These are phyloP conservation scores for Crenuchus spilurus DNA, from an alignment of 2,797 vertebrate genomes.

Conservation along the genomic window DNA sequence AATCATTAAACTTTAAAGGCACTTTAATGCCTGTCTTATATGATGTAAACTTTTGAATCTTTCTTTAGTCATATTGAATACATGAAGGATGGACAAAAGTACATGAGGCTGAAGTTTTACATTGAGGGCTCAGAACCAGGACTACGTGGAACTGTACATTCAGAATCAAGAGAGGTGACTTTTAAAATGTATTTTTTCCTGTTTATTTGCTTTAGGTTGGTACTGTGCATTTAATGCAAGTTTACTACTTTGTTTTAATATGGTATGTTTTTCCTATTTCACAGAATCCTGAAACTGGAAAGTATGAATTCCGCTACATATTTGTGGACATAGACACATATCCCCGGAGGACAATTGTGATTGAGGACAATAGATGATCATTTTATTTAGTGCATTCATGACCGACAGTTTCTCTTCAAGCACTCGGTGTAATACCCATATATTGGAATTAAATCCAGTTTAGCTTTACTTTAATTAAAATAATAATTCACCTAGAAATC, in stretches of 20 bases:
- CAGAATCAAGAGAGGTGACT: conserved; percentile 88
- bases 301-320: conserved; percentile 89
- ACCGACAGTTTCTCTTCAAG: background rate
- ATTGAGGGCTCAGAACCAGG: conserved; percentile 91
- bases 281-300: conserved; percentile 87
- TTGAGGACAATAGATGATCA: conserved; percentile 89
- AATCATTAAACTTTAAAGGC: no score
- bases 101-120: conserved; percentile 92
- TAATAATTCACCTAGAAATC: no score
- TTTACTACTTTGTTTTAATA: background rate
- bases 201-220: no score
- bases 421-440: background rate
- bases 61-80: conserved; percentile 85
- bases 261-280: conserved; percentile 39
- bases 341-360: conserved; percentile 86
- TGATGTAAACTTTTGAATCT: conserved; percentile 1
- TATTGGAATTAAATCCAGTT: background rate
- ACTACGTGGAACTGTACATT: conserved; percentile 87
- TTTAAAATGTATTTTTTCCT: background rate
- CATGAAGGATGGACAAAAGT: conserved; percentile 85
- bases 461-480: background rate
- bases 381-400: background rate
- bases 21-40: no score
- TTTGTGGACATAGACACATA: conserved; percentile 89
- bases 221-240: background rate